A percentile compares a stretch with the other conserved stretches of the same genome.
phyloP scores from a whole-genome alignment of 1,140 invertebrate genomes.

The Leguminivora glycinivorella region DNA sequence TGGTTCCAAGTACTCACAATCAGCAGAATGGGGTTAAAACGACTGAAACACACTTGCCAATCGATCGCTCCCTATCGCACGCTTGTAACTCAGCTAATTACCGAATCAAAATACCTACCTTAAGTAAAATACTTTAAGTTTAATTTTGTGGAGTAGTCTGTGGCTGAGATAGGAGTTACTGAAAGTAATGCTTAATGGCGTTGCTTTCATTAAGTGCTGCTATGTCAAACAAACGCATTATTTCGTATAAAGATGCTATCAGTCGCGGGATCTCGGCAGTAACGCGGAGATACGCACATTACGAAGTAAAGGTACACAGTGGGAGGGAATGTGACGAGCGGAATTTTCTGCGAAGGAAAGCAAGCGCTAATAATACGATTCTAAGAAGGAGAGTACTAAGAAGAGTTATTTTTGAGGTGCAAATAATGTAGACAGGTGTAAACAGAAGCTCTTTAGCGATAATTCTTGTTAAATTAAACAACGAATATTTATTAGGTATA shows the following conservation, averaged over 20 bases:
- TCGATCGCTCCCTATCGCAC: not conserved
- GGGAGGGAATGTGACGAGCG: not conserved
- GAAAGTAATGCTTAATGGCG: not conserved
- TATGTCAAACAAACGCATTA: slow-evolving; percentile 59
- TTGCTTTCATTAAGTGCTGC: slow-evolving; percentile 26
- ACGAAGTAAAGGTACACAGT: slow-evolving; percentile 44
- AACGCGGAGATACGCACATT: slow-evolving; percentile 61
- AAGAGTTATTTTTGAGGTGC: too few species aligned
- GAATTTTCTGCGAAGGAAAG: too few species aligned
- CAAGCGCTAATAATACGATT: too few species aligned
- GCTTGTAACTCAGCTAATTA: not conserved
- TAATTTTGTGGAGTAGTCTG: not conserved
- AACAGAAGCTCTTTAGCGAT: too few species aligned
- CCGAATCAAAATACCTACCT: not conserved
- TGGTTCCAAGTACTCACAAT: slow-evolving; percentile 10
- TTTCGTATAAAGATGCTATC: slow-evolving; percentile 68
- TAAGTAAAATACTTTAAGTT: not conserved
- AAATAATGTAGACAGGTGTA: too few species aligned
- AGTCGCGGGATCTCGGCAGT: slow-evolving; percentile 61
- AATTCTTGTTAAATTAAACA: too few species aligned
- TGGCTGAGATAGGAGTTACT: not conserved
- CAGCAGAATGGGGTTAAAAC: slow-evolving; percentile 9
- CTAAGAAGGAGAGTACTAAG: too few species aligned
- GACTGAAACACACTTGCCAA: slow-evolving; percentile 18
- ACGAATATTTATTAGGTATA: too few species aligned